These are phyloP conservation scores for Drosophila emarginata DNA, from an alignment of 2,888 invertebrate genomes.

Conservation along the genomic window DNA sequence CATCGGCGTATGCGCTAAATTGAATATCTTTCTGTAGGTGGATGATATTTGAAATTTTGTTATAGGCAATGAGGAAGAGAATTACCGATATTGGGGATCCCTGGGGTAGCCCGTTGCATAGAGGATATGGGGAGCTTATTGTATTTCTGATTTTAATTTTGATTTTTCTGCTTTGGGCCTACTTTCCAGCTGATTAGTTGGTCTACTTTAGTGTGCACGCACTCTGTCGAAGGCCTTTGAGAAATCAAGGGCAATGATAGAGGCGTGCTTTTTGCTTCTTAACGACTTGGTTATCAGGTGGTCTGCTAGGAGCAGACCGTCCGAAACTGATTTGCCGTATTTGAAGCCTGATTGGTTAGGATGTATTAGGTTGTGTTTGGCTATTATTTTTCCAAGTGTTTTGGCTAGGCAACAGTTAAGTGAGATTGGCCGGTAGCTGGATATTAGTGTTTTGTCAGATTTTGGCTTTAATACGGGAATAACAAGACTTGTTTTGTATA, in stretches of 20 bases:
- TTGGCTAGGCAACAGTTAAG: background rate
- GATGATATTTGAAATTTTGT: background rate
- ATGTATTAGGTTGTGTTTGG: background rate
- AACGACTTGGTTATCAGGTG: background rate
- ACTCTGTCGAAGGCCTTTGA: background rate
- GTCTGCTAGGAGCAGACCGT: background rate
- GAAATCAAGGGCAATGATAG: background rate
- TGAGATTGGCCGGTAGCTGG: background rate
- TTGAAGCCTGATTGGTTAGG: background rate
- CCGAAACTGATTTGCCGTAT: background rate
- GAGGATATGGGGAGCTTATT: background rate
- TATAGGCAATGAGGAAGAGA: background rate
- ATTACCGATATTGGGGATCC: background rate
- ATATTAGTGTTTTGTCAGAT: background rate
- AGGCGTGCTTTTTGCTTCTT: background rate
- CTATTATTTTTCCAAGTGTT: too few relatives aligned
- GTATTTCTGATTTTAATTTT: too few relatives aligned
- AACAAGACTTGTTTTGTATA: background rate
- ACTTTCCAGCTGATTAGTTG: background rate
- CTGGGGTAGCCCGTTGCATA: background rate
- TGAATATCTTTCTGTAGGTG: background rate
- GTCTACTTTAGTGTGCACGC: background rate
- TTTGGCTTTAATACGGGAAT: background rate
- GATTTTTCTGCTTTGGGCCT: background rate
- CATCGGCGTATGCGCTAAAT: constrained; percentile 1